Percentiles rank a stretch among this genome's conserved stretches.
phyloP scores from a whole-genome alignment of 2,888 invertebrate species.

The Diaphora mendica region DNA sequence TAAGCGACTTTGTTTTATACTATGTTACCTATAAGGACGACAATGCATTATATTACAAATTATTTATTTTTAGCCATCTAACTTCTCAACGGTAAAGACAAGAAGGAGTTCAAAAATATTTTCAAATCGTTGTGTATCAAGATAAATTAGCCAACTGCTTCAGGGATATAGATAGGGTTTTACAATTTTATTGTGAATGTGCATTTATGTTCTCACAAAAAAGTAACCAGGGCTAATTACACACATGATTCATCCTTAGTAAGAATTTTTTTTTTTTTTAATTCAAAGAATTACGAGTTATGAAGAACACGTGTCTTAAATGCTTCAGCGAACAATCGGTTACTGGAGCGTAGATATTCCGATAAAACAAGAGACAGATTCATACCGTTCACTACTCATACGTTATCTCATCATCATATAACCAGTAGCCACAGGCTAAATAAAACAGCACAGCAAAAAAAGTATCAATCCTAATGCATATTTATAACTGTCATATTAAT shows the following conservation, averaged over 20 bases:
- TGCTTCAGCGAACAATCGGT: neutral
- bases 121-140: neutral
- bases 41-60: too few relatives aligned
- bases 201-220: too few relatives aligned
- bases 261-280: neutral
- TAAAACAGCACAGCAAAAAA: slow-evolving; percentile 35
- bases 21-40: neutral
- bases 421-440: slow-evolving; percentile 18
- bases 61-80: too few relatives aligned
- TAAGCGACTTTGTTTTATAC: too few relatives aligned
- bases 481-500: slow-evolving; percentile 48
- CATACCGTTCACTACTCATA: slow-evolving; percentile 3
- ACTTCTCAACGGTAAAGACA: too few relatives aligned
- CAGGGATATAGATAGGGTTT: too few relatives aligned
- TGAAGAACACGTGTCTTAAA: neutral
- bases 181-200: neutral
- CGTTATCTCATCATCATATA: slow-evolving; percentile 12
- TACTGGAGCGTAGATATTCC: neutral
- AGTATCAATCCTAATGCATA: slow-evolving; percentile 43
- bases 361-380: neutral
- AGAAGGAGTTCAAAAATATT: too few relatives aligned
- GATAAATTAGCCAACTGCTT: neutral
- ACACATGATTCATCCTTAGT: neutral
- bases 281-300: neutral
- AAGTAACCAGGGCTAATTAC: neutral